Evolutionary conservation across 2,797 vertebrate genomes (phyloP), one percentile per base, ranked within the genome.

Genomic region (Kryptopterus vitreolus): DNA sequence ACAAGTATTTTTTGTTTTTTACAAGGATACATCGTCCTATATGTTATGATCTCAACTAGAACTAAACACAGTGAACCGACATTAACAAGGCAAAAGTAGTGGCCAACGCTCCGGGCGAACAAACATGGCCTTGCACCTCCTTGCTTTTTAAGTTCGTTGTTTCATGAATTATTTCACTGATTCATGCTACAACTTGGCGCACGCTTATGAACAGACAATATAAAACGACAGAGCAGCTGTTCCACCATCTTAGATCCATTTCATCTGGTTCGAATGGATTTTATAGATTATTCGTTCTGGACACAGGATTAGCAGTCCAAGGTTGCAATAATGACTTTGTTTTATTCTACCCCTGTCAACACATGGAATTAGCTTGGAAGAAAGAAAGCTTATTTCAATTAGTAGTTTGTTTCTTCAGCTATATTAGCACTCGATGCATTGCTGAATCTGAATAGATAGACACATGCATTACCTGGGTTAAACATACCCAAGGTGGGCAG

Each of bases 291-390:
- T 74, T 74, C 72, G 43, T 55, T 9, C 13, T 66, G 65, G 52
- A 58, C 29, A 55, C 16, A 78, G 24, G 52, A 78, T 57, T 16
- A 58, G 33, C 79, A 57, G 46, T 77, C 31, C 65, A 72, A 82
- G 53, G 33, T 55, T 72, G 50, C 50, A 72, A 20, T 72, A 55
- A 72, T 59, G 57, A 43, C 9, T 43, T 20, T 46, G 55, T 16
- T 46, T 59, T 29, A 46, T 75, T 75, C 24, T 75, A 26, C 9
- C 46, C 15, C 4, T 8, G 24, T 58, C 71, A 58, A 20, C 18
- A 5, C 8, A 58, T 18, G 53, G 55, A 74, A 74, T 74, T 58
- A 74, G 18, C 29, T 71, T 7, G 33, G 9, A 74, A 43, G 69
- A 18, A 74, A 43, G 69, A 18, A 33, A n/a, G 18, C 29, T 71